A percentile compares a stretch with the other conserved stretches of the same genome.
Evolutionary conservation across 1,140 invertebrate genomes (phyloP).

Genomic region (Lepidurus couesii): DNA sequence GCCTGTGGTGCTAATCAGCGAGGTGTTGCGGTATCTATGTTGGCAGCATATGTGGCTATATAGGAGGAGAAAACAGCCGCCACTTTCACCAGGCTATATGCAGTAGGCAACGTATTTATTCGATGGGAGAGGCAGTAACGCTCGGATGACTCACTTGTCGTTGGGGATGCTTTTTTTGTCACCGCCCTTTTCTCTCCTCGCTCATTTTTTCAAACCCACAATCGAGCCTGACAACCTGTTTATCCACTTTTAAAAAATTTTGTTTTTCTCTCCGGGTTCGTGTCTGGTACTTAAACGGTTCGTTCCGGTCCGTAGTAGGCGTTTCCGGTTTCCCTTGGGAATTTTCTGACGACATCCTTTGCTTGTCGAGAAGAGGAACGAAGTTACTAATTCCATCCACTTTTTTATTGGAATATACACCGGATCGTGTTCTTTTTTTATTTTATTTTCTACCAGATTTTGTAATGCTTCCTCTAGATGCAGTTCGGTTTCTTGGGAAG

Average conservation of each 20-base stretch:
- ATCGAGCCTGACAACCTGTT: neutral
- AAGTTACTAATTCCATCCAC: too few species aligned
- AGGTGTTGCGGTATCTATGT: slow-evolving; percentile 9
- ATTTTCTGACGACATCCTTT: neutral
- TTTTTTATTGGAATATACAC: too few species aligned
- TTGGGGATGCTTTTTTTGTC: neutral
- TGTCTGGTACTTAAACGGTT: neutral
- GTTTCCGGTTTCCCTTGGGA: neutral
- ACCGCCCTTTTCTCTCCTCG: neutral
- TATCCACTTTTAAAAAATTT: neutral
- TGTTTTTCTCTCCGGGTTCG: neutral
- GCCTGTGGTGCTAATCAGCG: neutral
- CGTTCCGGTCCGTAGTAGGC: neutral
- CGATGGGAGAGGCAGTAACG: neutral
- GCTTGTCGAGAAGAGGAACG: too few species aligned
- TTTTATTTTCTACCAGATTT: too few species aligned
- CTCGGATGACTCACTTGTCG: neutral
- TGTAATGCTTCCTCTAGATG: too few species aligned
- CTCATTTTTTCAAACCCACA: neutral
- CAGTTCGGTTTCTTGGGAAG: too few species aligned
- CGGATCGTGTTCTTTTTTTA: too few species aligned
- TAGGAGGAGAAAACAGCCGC: neutral
- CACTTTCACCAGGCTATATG: neutral
- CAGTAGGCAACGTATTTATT: too few species aligned
- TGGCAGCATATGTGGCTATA: neutral